These are phyloP conservation scores for Elmis aenea DNA, from an alignment of 2,888 invertebrate species.

Conservation along the genomic window DNA sequence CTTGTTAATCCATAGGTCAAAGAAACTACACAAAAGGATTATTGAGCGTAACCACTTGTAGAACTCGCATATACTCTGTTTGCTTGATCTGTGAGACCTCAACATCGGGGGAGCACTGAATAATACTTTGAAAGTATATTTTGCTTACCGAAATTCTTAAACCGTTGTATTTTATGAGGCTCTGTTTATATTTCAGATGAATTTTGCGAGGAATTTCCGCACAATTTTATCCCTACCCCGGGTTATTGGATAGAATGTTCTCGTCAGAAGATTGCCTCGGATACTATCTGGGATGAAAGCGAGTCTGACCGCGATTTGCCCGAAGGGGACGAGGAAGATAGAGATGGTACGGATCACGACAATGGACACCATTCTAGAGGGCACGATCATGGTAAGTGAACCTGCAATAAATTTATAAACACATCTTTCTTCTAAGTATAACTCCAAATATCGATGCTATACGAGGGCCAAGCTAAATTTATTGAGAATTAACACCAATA, in stretches of 20 bases:
- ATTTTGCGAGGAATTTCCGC: slow-evolving; percentile 89
- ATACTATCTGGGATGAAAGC: slow-evolving; percentile 84
- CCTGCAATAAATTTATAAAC: no score
- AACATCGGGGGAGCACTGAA: no score
- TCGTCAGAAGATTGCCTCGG: slow-evolving; percentile 78
- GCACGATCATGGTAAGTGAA: slow-evolving; percentile 27
- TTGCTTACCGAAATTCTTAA: no score
- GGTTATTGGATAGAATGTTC: slow-evolving; percentile 96
- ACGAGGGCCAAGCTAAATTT: no score
- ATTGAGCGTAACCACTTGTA: slow-evolving; percentile 6
- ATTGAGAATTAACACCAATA: slow-evolving; percentile 1
- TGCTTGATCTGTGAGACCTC: no score
- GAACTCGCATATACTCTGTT: slow-evolving; percentile 3
- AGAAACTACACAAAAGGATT: slow-evolving; percentile 1
- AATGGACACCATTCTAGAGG: slow-evolving; percentile 36
- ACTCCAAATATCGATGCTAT: slow-evolving; percentile 8
- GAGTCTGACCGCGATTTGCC: slow-evolving; percentile 67
- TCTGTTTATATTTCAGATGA: slow-evolving; percentile 70
- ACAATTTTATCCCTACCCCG: slow-evolving; percentile 84
- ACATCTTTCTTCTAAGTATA: background rate
- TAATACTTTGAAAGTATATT: no score
- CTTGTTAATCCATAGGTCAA: slow-evolving; percentile 5
- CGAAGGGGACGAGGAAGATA: slow-evolving; percentile 46
- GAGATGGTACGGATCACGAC: slow-evolving; percentile 42
- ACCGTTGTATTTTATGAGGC: slow-evolving; percentile 20